Conservation (phyloP, 2,797 vertebrate species). For the Gephyroberyx darwinii region DNA sequence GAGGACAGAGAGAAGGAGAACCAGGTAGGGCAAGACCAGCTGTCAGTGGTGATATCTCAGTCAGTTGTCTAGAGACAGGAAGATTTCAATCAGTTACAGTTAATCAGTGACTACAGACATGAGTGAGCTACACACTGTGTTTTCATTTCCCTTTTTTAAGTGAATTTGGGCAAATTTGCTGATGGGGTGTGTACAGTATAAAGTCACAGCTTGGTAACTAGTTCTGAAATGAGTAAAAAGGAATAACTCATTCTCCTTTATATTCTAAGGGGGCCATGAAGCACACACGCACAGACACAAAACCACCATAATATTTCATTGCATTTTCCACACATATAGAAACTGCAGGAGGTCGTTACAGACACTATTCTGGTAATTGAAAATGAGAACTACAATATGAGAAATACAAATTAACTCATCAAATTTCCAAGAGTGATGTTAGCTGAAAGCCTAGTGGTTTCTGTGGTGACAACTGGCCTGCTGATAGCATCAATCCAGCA, state of each 20-base stretch:
- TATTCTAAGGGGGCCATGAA: slow-evolving; percentile 20
- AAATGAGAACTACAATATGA: slow-evolving; percentile 72
- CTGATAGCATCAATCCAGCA: slow-evolving; percentile 67
- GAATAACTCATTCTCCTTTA: slow-evolving; percentile 42
- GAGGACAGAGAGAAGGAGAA: slow-evolving; percentile 54
- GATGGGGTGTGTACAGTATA: slow-evolving; percentile 28
- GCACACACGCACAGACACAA: slow-evolving; percentile 18
- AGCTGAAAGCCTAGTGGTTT: slow-evolving; percentile 79
- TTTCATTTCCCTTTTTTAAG: slow-evolving; percentile 74
- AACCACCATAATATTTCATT: slow-evolving; percentile 47
- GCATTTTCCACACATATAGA: slow-evolving; percentile 58
- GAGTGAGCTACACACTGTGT: slow-evolving; percentile 42
- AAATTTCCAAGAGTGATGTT: slow-evolving; percentile 78
- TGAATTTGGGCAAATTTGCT: slow-evolving; percentile 48
- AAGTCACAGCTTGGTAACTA: slow-evolving; percentile 41
- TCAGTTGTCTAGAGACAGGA: slow-evolving; percentile 41
- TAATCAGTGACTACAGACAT: slow-evolving; percentile 63
- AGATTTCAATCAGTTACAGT: slow-evolving; percentile 67
- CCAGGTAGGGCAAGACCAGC: slow-evolving; percentile 67
- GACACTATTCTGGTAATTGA: slow-evolving; percentile 78
- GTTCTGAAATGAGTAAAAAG: slow-evolving; percentile 64
- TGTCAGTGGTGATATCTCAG: slow-evolving; percentile 24
- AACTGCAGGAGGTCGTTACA: slow-evolving; percentile 55
- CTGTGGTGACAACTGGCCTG: slow-evolving; percentile 73
- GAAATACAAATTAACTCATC: slow-evolving; percentile 73